Base-by-base conservation (phyloP, 2,113 vertebrate species). In the Triplophysa dalaica region DNA sequence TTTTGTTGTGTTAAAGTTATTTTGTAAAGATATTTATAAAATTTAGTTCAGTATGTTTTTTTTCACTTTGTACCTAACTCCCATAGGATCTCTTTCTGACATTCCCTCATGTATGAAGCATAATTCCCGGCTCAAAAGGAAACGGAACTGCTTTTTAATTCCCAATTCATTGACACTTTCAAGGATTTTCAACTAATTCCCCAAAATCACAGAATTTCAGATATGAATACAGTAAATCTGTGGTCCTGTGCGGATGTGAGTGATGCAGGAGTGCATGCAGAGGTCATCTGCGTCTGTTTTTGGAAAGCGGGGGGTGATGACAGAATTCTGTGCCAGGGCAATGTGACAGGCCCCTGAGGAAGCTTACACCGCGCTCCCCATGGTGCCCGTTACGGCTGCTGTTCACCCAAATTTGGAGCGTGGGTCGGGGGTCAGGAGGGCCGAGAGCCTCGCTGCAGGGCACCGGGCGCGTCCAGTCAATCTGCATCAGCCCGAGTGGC, bases 401-500 rank as follows among this genome's bases (percentile, higher is more conserved):
- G 67, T 62, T 75, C 73, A 33, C 77, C 26, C 43, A 81, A 48
- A 84, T 86, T 66, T 66, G 80, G 66, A 61, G 65, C 24, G 33
- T 80, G 19, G 78, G 58, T 60, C 38, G 17, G 79, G 79, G 81
- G 80, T 83, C 70, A 70, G 81, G 8, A 19, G 60, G 61, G 60
- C 54, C 41, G 48, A 69, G 63, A 63, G 56, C 69, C 74, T 80
- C 72, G 21, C 83, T 62, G 77, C 77, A 68, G 82, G 73, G 82
- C 81, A 70, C 67, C 52, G 63, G 66, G 21, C 78, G 79, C 56
- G 67, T 85, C 86, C 84, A 84, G 81, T 81, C 82, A 78, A 83
- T 84, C 75, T 86, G 60, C 64, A 41, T 84, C 86, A 81, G 70
- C 33, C 62, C 48, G 62, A 75, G 67, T 84, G 80, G 70, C 33